Percentiles rank a stretch among this genome's conserved stretches.
Conservation (phyloP, 2,113 vertebrate species). For the Sciurus niger region DNA sequence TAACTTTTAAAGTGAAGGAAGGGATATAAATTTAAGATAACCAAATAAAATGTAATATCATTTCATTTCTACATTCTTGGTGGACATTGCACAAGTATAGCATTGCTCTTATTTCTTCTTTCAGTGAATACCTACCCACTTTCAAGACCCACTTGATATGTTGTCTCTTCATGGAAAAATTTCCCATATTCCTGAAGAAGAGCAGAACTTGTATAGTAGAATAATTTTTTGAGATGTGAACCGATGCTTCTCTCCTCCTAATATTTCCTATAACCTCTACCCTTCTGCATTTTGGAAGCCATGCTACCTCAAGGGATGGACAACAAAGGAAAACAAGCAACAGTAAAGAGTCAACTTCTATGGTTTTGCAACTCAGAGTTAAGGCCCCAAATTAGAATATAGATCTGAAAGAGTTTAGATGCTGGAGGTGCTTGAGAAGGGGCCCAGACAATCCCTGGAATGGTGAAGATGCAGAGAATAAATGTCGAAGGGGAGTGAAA, state of each 20-base stretch:
- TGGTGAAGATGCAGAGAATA: background rate
- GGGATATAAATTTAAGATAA: conserved; percentile 40
- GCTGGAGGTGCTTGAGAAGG: too few relatives aligned
- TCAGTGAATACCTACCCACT: background rate
- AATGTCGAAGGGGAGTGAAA: background rate
- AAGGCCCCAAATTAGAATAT: background rate
- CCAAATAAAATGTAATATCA: background rate
- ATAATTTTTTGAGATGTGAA: background rate
- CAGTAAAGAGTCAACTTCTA: background rate
- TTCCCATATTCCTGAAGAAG: background rate
- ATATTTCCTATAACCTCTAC: background rate
- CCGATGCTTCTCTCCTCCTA: background rate
- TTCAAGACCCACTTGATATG: background rate
- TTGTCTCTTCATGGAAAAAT: background rate
- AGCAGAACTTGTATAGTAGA: background rate
- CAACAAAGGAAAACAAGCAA: background rate
- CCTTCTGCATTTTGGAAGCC: background rate
- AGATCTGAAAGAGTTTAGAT: background rate
- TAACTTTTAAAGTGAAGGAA: conserved; percentile 45
- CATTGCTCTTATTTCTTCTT: conserved; percentile 41
- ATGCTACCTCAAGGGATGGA: background rate
- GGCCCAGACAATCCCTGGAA: background rate
- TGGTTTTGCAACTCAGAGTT: conserved; percentile 23
- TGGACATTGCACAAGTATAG: background rate
- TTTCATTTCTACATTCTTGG: background rate